phyloP scores from a whole-genome alignment of 2,113 vertebrate species.

The Alosa alosa region DNA sequence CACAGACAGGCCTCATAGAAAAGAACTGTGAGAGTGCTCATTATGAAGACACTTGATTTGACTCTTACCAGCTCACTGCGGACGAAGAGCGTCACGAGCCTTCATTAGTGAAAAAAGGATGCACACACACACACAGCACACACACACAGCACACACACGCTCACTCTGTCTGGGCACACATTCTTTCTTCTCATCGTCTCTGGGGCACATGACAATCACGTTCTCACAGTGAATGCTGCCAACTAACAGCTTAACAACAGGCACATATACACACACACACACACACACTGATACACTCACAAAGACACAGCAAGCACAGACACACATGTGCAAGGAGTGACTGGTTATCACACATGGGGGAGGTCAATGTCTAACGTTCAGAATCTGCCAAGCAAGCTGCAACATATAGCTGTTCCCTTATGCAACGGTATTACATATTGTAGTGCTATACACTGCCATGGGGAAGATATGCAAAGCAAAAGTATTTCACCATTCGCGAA shows the following conservation, averaged over 20 bases:
- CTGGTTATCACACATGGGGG: neutral
- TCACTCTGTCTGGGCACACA: neutral
- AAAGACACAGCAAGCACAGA: too few relatives aligned
- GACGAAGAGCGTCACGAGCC: neutral
- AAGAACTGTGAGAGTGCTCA: neutral
- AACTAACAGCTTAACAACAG: too few relatives aligned
- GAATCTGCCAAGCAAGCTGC: neutral
- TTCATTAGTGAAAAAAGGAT: neutral
- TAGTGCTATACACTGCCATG: neutral
- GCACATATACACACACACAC: too few relatives aligned
- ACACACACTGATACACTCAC: too few relatives aligned
- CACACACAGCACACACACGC: constrained; percentile 1
- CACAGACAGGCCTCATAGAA: neutral
- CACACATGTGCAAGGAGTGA: neutral
- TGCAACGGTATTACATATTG: neutral
- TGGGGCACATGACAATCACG: neutral
- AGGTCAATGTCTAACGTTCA: neutral
- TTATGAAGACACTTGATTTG: neutral
- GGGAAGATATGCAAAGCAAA: neutral
- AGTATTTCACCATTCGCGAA: neutral
- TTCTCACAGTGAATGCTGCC: neutral
- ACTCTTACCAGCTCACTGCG: neutral
- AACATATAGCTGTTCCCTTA: neutral
- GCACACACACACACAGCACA: neutral
- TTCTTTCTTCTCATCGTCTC: neutral